Evolutionary conservation across 2,888 invertebrate genomes (phyloP).

Genomic region (Rhagonycha fulva): DNA sequence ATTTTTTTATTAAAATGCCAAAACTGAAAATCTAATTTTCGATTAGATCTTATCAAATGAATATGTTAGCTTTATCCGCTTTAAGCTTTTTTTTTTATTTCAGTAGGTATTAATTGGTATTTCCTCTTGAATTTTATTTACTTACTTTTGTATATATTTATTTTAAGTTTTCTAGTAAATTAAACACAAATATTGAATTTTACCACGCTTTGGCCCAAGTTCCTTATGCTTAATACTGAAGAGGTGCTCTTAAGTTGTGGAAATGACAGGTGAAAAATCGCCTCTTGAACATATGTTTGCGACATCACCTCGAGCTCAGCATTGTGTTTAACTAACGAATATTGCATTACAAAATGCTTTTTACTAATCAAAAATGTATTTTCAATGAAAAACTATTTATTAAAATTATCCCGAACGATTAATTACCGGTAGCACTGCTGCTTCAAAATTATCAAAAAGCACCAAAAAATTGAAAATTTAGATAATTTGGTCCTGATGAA

Average conservation of each 20-base stretch:
- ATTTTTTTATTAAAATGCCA: not conserved
- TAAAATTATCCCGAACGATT: no score
- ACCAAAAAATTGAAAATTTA: not conserved
- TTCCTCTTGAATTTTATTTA: not conserved
- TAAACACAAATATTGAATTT: conserved; percentile 28
- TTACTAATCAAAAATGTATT: not conserved
- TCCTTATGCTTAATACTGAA: conserved; percentile 38
- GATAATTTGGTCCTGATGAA: not conserved
- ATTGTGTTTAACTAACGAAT: conserved; percentile 23
- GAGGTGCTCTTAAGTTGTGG: conserved; percentile 36
- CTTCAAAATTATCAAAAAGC: not conserved
- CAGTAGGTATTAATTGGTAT: no score
- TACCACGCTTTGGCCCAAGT: conserved; percentile 31
- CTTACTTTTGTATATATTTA: not conserved
- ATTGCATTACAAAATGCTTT: conserved; percentile 4
- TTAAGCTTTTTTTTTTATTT: not conserved
- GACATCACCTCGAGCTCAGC: conserved; percentile 33
- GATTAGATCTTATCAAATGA: not conserved
- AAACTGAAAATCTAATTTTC: not conserved
- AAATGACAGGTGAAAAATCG: conserved; percentile 47
- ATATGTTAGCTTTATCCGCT: not conserved
- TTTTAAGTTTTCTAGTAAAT: not conserved
- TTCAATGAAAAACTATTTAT: not conserved
- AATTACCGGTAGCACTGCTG: no score
- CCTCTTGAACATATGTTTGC: conserved; percentile 42